Conservation (phyloP, 1,140 invertebrate genomes). For the Cotesia glomerata region DNA sequence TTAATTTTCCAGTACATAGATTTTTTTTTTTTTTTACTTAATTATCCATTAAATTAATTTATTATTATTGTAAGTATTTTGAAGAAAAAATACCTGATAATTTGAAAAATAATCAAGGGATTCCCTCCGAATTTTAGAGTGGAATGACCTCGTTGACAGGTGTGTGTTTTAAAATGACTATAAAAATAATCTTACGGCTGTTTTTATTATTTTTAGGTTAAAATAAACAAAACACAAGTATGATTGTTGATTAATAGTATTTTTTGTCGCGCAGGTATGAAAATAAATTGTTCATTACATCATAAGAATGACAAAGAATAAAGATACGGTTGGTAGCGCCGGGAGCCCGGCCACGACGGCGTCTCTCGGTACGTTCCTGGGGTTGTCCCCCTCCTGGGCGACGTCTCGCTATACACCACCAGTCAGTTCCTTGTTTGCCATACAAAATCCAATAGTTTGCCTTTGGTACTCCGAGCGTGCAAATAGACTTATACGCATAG, state of each 20-base stretch:
- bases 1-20: too few relatives aligned
- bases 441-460: slow-evolving; percentile 65
- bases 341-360: slow-evolving; percentile 19
- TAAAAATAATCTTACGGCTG: neutral
- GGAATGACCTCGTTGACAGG: slow-evolving; percentile 3
- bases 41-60: too few relatives aligned
- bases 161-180: neutral
- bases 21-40: neutral
- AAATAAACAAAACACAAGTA: too few relatives aligned
- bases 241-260: too few relatives aligned
- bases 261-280: neutral
- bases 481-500: slow-evolving; percentile 49
- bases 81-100: too few relatives aligned
- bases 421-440: slow-evolving; percentile 65
- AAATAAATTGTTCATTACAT: neutral
- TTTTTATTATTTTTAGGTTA: too few relatives aligned
- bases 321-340: slow-evolving; percentile 11
- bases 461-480: slow-evolving; percentile 53
- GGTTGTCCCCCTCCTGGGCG: slow-evolving; percentile 39
- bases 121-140: neutral
- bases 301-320: slow-evolving; percentile 7
- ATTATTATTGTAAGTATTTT: too few relatives aligned
- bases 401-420: slow-evolving; percentile 54
- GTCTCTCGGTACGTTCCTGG: slow-evolving; percentile 46
- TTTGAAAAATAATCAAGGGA: neutral